These are phyloP conservation scores for Cephus cinctus DNA, from an alignment of 1,140 invertebrate species.

Conservation along the genomic window DNA sequence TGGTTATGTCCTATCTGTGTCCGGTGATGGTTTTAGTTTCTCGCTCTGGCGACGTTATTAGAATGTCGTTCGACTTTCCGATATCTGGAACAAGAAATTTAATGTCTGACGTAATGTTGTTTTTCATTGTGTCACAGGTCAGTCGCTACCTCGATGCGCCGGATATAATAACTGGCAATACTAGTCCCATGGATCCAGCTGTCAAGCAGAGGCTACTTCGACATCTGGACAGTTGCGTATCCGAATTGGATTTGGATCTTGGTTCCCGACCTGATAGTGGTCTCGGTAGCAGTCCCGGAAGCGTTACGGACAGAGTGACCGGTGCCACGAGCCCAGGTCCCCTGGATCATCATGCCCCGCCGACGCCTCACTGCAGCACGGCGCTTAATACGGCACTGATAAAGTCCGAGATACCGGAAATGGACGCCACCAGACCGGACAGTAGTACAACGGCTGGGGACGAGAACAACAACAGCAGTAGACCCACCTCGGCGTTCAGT, in stretches of 20 bases:
- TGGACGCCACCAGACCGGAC: conserved; percentile 44
- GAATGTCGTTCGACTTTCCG: no score
- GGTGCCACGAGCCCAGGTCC: conserved; percentile 43
- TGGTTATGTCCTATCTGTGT: no score
- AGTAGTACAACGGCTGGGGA: conserved; percentile 50
- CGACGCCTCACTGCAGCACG: conserved; percentile 42
- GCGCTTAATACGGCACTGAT: conserved; percentile 37
- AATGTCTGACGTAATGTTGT: no score
- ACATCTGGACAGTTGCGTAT: conserved; percentile 70
- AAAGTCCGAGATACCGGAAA: conserved; percentile 48
- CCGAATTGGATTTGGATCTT: conserved; percentile 68
- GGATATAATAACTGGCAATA: conserved; percentile 64
- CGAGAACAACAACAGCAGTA: conserved; percentile 52
- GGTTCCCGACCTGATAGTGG: conserved; percentile 56
- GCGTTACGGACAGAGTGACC: conserved; percentile 48
- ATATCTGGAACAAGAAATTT: no score
- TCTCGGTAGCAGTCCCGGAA: conserved; percentile 49
- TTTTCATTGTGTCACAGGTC: conserved; percentile 47
- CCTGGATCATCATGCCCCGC: conserved; percentile 39
- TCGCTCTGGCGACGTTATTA: no score
- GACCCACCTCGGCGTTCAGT: conserved; percentile 46
- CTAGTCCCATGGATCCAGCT: conserved; percentile 65
- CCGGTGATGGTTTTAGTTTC: no score
- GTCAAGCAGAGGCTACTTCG: conserved; percentile 68
- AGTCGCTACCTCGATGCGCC: conserved; percentile 67